These are phyloP conservation scores for Rotaria socialis DNA, from an alignment of 2,888 invertebrate genomes.

Conservation along the genomic window DNA sequence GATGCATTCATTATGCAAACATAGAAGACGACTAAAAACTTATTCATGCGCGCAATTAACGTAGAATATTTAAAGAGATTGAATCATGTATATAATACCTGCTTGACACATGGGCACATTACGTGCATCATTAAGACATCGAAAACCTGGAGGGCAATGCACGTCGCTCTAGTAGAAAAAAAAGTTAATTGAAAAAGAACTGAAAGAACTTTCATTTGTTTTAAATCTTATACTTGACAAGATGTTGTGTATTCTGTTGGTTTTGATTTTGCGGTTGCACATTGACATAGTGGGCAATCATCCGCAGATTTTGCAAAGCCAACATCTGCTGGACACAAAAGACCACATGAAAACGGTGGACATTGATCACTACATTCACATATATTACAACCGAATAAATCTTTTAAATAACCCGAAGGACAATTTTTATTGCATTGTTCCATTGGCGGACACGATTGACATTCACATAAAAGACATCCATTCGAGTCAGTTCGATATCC, in stretches of 20 bases:
- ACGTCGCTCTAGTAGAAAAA: not conserved
- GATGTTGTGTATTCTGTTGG: not conserved
- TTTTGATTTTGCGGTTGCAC: not conserved
- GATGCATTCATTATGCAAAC: not conserved
- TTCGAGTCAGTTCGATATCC: not conserved
- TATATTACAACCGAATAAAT: slow-evolving; percentile 21
- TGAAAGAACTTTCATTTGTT: not conserved
- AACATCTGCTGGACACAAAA: not conserved
- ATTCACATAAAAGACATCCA: slow-evolving; percentile 15
- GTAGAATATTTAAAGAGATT: no score
- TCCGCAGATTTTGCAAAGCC: not conserved
- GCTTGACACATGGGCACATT: slow-evolving; percentile 24
- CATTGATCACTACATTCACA: slow-evolving; percentile 32
- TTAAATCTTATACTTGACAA: not conserved
- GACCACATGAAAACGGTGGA: not conserved
- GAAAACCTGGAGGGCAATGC: slow-evolving; percentile 20
- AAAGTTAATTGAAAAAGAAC: not conserved
- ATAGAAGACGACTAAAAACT: not conserved
- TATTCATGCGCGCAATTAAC: not conserved
- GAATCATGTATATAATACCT: not conserved
- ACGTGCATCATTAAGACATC: slow-evolving; percentile 1
- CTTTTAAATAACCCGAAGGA: slow-evolving; percentile 18
- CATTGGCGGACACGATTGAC: slow-evolving; percentile 35
- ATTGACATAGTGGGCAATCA: slow-evolving; percentile 14
- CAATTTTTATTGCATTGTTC: slow-evolving; percentile 20